A percentile compares a stretch with the other conserved stretches of the same genome.
phyloP scores from a whole-genome alignment of 1,140 invertebrate genomes.

The Listronotus oregonensis region DNA sequence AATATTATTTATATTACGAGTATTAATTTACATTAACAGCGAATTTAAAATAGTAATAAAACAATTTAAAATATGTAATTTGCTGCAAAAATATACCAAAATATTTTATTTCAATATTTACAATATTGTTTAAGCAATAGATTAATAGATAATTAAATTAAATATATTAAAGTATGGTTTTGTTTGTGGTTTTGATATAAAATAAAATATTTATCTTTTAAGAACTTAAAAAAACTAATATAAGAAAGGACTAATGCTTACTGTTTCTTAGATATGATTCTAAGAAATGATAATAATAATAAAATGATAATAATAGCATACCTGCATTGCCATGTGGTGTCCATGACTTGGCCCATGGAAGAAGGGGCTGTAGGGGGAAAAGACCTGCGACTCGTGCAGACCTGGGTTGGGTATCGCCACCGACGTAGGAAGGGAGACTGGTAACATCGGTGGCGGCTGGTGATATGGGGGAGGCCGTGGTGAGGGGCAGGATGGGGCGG shows the following conservation, averaged over 20 bases:
- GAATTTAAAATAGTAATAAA: slow-evolving; percentile 13
- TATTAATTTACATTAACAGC: slow-evolving; percentile 23
- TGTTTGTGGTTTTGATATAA: too few species aligned
- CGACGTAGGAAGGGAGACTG: slow-evolving; percentile 86
- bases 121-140: not conserved
- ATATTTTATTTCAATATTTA: slow-evolving; percentile 26
- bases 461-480: slow-evolving; percentile 77
- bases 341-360: slow-evolving; percentile 66
- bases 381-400: slow-evolving; percentile 92
- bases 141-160: not conserved
- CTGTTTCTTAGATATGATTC: too few species aligned
- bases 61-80: slow-evolving; percentile 11
- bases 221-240: too few species aligned
- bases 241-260: too few species aligned
- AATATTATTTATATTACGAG: slow-evolving; percentile 16
- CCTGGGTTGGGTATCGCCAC: slow-evolving; percentile 96
- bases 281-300: not conserved
- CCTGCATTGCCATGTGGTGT: slow-evolving; percentile 60
- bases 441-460: slow-evolving; percentile 79
- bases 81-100: slow-evolving; percentile 12
- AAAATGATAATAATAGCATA: slow-evolving; percentile 31
- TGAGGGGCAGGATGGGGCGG: slow-evolving; percentile 55
- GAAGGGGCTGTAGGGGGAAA: slow-evolving; percentile 88
- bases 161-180: too few species aligned
- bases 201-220: too few species aligned